Conservation (phyloP, 2,888 invertebrate species). For the Peribatodes rhomboidaria region DNA sequence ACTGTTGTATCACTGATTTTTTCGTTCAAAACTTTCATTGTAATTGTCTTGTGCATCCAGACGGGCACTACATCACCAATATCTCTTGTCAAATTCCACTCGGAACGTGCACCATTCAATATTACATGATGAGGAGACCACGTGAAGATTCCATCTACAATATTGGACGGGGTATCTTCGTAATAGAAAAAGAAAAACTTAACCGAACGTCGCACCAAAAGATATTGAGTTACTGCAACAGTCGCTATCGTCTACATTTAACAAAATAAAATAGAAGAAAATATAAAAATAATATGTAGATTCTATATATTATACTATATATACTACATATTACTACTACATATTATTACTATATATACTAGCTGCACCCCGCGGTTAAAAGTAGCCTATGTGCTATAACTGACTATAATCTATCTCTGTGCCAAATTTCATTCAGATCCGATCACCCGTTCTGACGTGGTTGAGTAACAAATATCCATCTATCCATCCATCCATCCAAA, state of each 20-base stretch:
- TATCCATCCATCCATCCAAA: too few species aligned
- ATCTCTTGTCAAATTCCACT: conserved; percentile 2
- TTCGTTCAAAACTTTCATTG: neutral
- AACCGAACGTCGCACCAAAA: conserved; percentile 61
- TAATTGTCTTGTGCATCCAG: neutral
- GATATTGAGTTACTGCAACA: conserved; percentile 60
- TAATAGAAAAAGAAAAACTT: conserved; percentile 54
- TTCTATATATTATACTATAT: conserved; percentile 31
- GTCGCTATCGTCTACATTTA: conserved; percentile 52
- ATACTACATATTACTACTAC: too few species aligned
- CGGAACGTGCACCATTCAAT: conserved; percentile 2
- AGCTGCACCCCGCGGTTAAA: too few species aligned
- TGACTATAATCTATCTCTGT: too few species aligned
- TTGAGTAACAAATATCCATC: too few species aligned
- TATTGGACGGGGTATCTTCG: conserved; percentile 45
- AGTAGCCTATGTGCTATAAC: too few species aligned
- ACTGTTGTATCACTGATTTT: neutral
- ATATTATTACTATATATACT: too few species aligned
- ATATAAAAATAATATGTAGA: conserved; percentile 60
- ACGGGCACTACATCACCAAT: conserved; percentile 4
- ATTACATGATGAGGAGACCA: conserved; percentile 15
- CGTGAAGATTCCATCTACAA: conserved; percentile 42
- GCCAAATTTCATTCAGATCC: too few species aligned
- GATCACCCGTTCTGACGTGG: too few species aligned
- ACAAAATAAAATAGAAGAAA: conserved; percentile 65